A percentile compares a stretch with the other conserved stretches of the same genome.
phyloP scores from a whole-genome alignment of 2,888 invertebrate genomes.

The Synergus itoensis region DNA sequence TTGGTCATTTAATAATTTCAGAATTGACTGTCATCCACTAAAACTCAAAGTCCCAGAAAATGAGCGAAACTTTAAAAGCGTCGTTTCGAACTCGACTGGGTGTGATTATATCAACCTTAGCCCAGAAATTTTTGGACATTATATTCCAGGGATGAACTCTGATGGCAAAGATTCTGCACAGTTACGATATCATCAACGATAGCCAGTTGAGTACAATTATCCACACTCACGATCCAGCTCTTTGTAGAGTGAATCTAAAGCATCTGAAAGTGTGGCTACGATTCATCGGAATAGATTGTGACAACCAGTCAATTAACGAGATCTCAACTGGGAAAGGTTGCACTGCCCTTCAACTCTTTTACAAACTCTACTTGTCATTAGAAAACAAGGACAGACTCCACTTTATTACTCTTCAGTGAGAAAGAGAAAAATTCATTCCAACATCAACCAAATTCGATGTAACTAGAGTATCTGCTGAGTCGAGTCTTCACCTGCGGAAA shows the following conservation, averaged over 20 bases:
- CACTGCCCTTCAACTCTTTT: conserved; percentile 81
- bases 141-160: conserved; percentile 81
- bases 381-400: conserved; percentile 81
- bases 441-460: conserved; percentile 66
- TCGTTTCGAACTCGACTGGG: conserved; percentile 82
- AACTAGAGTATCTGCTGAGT: conserved; percentile 59
- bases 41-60: conserved; percentile 62
- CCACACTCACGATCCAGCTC: conserved; percentile 74
- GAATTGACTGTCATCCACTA: not conserved
- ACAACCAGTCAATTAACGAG: conserved; percentile 77
- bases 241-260: conserved; percentile 80
- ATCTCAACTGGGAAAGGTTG: conserved; percentile 78
- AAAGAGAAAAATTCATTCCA: conserved; percentile 64
- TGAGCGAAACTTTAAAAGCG: conserved; percentile 82
- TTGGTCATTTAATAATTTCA: not conserved
- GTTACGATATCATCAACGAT: conserved; percentile 81
- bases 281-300: conserved; percentile 78
- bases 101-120: conserved; percentile 80
- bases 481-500: conserved; percentile 49
- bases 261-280: conserved; percentile 80
- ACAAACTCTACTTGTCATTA: conserved; percentile 82
- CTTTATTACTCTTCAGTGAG: conserved; percentile 79
- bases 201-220: conserved; percentile 80
- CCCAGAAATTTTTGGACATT: conserved; percentile 80
- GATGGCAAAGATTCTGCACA: conserved; percentile 80